phyloP scores from a whole-genome alignment of 2,888 invertebrate species.

The Leucophenga maculata region DNA sequence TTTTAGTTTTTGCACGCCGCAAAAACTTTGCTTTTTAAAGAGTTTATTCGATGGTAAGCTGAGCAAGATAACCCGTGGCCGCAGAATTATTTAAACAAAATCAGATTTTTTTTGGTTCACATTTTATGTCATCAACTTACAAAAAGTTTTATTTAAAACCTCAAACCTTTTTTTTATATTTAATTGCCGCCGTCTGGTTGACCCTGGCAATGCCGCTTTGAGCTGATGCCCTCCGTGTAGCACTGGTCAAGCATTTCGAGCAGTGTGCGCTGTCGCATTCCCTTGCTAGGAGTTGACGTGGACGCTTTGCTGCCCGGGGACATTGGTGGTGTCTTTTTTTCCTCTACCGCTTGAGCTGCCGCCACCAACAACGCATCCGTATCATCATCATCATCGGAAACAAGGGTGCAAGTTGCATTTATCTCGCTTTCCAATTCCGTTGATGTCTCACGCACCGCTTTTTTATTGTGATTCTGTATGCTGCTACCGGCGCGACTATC shows the following conservation, averaged over 20 bases:
- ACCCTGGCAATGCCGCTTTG: conserved; percentile 45
- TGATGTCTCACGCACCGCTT: background rate
- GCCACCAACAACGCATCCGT: conserved; percentile 35
- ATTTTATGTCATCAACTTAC: no score
- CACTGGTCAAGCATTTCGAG: conserved; percentile 70
- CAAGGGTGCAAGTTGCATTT: background rate
- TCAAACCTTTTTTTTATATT: no score
- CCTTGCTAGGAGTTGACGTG: conserved; percentile 7
- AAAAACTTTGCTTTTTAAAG: no score
- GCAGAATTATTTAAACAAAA: no score
- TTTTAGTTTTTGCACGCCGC: conserved; percentile 18
- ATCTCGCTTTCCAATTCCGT: background rate
- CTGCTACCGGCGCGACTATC: background rate
- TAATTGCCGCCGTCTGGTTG: conserved; percentile 36
- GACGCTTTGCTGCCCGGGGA: background rate
- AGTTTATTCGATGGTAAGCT: no score
- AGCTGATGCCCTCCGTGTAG: conserved; percentile 57
- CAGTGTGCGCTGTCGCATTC: conserved; percentile 58
- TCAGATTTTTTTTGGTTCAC: no score
- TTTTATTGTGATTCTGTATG: background rate
- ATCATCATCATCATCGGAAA: conserved; percentile 4
- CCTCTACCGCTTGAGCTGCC: conserved; percentile 22
- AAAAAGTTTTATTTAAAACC: no score
- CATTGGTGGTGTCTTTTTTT: background rate
- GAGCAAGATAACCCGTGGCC: no score